Base-by-base conservation (phyloP, 2,113 vertebrate genomes). In the Bujurquina vittata region DNA sequence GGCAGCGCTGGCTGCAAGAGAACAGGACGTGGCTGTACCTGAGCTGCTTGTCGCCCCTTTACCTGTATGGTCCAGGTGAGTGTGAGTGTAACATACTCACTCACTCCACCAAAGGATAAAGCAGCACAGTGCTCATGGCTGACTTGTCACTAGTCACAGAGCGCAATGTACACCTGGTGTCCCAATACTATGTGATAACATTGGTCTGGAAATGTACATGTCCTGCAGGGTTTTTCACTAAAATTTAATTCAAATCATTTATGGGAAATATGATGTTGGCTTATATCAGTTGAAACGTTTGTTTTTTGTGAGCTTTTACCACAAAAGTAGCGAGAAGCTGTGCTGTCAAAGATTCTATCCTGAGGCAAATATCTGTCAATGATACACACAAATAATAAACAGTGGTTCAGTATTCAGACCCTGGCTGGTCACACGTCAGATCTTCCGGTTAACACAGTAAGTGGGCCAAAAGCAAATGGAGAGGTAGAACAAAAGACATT, bases 1-100 rank as follows among this genome's bases (percentile, higher is more conserved):
- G 89, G 85, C 93, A 95, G 91, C 93, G 93, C 88, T 96, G 95
- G 95, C 91, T 96, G 94, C 93, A 90, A 88, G 94, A 94, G 84
- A 95, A 95, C 84, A 87, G 94, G 92, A 95, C 93, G 75, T 94
- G 94, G 95, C 91, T 95, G 88, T 96, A 95, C 94, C 92, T 95
- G 93, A 94, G 93, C 92, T 95, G 94, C 91, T 91, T 94, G 90
- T 94, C 92, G 11, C 94, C 94, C 18, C 79, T 94, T 91, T 94
- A 92, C 93, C 89, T 87, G 81, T 37, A 89, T 15, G 85, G 90
- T 77, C 85, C 90, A 94, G 94, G 94, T 95, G 94, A 95, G 93
- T 95, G 92, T 77, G 87, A 80, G 89, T 85, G 84, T 79, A 89
- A 82, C 60, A 7, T 4, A 40, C 88, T 90, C 87, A 87, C 82